Conservation (phyloP, 2,797 vertebrate genomes). For the Pangasius larnaudii region DNA sequence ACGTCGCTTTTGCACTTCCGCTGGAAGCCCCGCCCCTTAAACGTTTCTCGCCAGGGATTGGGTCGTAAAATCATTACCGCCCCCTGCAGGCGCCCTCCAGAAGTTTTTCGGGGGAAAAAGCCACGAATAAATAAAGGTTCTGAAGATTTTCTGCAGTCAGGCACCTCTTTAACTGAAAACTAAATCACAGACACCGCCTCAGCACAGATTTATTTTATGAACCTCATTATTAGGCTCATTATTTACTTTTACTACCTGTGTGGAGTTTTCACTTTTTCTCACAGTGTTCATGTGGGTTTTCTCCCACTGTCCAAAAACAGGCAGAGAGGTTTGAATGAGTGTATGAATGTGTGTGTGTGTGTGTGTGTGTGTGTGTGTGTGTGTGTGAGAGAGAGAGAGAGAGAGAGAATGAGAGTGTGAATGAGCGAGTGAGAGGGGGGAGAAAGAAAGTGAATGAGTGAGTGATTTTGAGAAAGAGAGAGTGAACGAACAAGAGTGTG, state of each 20-base stretch:
- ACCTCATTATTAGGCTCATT: not conserved
- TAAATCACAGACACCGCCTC: not conserved
- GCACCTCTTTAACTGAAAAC: not conserved
- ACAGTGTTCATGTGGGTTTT: not conserved
- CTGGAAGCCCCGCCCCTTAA: constrained; percentile 42
- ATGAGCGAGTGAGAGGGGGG: too few relatives aligned
- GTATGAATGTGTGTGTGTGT: too few relatives aligned
- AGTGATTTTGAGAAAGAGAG: too few relatives aligned
- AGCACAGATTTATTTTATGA: not conserved
- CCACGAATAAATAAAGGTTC: not conserved
- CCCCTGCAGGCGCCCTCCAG: constrained; percentile 32
- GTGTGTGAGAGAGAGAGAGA: too few relatives aligned
- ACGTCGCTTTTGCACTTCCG: constrained; percentile 69
- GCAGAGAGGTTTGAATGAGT: not conserved
- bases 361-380: too few relatives aligned
- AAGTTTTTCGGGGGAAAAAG: not conserved
- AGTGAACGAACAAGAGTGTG: too few relatives aligned
- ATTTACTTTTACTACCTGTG: not conserved
- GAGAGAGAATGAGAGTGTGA: too few relatives aligned
- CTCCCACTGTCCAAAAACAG: not conserved
- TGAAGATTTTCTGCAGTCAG: not conserved
- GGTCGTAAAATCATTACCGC: constrained; percentile 18
- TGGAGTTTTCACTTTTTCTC: not conserved
- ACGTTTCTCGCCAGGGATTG: not conserved
- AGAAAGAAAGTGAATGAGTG: not conserved